Base-by-base conservation (phyloP, 2,888 invertebrate genomes). In the Andrena hattorfiana region DNA sequence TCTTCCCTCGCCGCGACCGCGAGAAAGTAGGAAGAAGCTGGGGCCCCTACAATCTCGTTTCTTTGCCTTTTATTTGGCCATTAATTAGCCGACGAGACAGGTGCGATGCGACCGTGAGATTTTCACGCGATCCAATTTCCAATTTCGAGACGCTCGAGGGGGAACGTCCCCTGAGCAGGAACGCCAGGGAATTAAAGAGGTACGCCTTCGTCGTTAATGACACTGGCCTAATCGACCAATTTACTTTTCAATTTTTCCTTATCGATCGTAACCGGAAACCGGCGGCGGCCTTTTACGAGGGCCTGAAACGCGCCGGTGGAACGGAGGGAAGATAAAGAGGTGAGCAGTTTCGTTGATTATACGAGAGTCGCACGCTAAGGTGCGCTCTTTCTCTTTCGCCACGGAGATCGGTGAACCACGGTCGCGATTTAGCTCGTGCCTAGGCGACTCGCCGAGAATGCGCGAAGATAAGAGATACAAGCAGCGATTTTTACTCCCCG, bases 21-120 rank as follows among this genome's bases (percentile, higher is more conserved):
- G 83, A 77, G 76, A 87, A 83, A 83, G 80, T 69, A 77, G 68
- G 79, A 87, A 69, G 74, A 67, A 35, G 74, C 66, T 68, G n/a
- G 35, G 16, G 60, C 30, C 28, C 28, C 20, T 16, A 59, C 68
- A 70, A 67, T 26, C 56, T 26, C 26, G 56, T 26, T 56, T 71
- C 60, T 42, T 16, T 51, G 20, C 56, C 20, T 66, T 70, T 66
- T 56, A 56, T 48, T 4, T 8, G 10, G 13, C 26, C 13, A 32
- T 77, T 77, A 77, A 72, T 77, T 72, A 51, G 54, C 23, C 42
- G 71, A 30, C 69, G 16, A 30, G 71, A 42, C 75, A 76, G 75
- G 75, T 76, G 75, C 75, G 20, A 20, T 0, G 20, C 28, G 16
- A 51, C 6, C 70, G 20, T 48, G 51, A 49, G 62, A 76, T 70